phyloP scores from a whole-genome alignment of 1,140 invertebrate genomes.

The Lineus longissimus region DNA sequence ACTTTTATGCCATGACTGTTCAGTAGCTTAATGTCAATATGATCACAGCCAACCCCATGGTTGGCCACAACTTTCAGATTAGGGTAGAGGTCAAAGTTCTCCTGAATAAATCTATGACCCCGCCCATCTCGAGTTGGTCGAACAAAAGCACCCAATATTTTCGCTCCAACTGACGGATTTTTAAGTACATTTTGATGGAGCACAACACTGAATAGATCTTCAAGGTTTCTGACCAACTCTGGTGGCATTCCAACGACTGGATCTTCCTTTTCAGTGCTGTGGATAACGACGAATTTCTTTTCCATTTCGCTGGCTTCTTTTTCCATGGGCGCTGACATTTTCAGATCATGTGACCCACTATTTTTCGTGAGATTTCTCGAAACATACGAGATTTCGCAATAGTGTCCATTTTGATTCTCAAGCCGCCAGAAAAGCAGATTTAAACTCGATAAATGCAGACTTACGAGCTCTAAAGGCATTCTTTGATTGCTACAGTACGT shows the following conservation, averaged over 20 bases:
- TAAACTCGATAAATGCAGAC: no score
- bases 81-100: constrained; percentile 2
- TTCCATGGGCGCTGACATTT: no score
- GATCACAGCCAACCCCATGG: constrained; percentile 10
- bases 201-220: constrained; percentile 4
- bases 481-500: no score
- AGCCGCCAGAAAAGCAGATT: no score
- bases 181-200: neutral
- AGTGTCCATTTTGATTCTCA: no score
- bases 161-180: constrained; percentile 6
- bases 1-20: constrained; percentile 7
- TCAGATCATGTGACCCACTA: no score
- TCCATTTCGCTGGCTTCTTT: no score
- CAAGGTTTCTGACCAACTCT: neutral
- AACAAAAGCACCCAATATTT: neutral
- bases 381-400: no score
- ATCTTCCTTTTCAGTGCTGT: neutral
- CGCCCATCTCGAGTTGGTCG: neutral
- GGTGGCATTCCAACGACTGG: neutral
- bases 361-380: no score
- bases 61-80: constrained; percentile 9
- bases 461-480: no score
- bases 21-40: constrained; percentile 3
- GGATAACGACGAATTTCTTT: neutral
- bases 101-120: neutral